Evolutionary conservation across 2,888 invertebrate species (phyloP).

Genomic region (Machimus atricapillus): DNA sequence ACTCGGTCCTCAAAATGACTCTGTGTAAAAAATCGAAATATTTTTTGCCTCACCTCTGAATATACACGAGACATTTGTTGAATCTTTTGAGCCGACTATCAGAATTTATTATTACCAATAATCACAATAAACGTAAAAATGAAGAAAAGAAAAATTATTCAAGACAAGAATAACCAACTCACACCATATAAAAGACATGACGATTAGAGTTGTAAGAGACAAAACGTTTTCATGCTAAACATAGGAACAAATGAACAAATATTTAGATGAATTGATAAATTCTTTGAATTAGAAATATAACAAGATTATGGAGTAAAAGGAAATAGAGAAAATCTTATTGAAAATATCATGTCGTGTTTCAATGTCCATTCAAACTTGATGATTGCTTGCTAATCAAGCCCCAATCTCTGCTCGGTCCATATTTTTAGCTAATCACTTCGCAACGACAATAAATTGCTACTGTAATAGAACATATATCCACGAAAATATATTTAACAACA

Average conservation of each 20-base stretch:
- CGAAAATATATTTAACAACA: too few relatives aligned
- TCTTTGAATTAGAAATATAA: conserved; percentile 28
- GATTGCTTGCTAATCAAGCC: not conserved
- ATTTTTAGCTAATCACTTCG: not conserved
- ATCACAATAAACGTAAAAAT: not conserved
- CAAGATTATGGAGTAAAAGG: conserved; percentile 25
- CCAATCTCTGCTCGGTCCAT: not conserved
- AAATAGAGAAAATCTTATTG: conserved; percentile 32
- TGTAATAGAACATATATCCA: too few relatives aligned
- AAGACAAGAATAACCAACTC: conserved; percentile 21
- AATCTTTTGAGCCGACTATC: conserved; percentile 8
- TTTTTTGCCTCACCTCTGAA: conserved; percentile 5
- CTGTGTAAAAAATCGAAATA: conserved; percentile 29
- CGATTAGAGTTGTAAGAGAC: conserved; percentile 26
- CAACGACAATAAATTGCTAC: not conserved
- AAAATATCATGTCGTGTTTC: conserved; percentile 27
- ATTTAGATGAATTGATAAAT: conserved; percentile 31
- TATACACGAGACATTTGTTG: conserved; percentile 5
- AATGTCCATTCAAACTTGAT: not conserved
- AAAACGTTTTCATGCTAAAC: conserved; percentile 17
- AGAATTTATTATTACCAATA: not conserved
- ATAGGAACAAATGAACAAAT: conserved; percentile 19
- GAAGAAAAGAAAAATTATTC: not conserved
- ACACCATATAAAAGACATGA: conserved; percentile 17
- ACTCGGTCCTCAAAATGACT: not conserved